These are phyloP conservation scores for Ceratothoa steindachneri DNA, from an alignment of 2,888 invertebrate genomes.

Conservation along the genomic window DNA sequence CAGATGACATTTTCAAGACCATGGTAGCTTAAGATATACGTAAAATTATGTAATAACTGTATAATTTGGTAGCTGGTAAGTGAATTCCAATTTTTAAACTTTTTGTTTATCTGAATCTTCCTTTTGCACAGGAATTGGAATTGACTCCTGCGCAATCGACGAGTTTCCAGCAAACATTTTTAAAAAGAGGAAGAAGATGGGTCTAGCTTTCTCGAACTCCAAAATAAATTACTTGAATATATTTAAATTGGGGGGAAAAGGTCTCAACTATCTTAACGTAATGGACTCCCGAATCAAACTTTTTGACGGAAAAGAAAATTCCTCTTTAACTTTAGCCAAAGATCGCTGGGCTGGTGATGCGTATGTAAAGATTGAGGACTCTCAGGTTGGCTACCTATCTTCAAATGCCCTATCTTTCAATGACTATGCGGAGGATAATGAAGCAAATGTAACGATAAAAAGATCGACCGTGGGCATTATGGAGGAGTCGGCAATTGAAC, in stretches of 20 bases:
- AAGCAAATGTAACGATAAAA: not conserved
- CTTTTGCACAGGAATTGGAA: not conserved
- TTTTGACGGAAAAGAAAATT: not conserved
- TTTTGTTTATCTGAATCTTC: no score
- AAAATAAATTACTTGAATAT: not conserved
- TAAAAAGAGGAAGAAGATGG: not conserved
- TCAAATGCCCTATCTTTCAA: not conserved
- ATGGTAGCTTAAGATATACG: no score
- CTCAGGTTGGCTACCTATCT: not conserved
- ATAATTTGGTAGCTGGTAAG: no score
- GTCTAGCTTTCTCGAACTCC: not conserved
- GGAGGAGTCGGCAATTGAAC: not conserved
- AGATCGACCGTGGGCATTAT: not conserved
- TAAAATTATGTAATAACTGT: no score
- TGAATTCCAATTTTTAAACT: no score
- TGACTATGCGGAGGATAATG: not conserved
- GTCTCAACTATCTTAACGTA: not conserved
- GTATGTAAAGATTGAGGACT: not conserved
- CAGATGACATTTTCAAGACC: no score
- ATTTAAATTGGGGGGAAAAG: not conserved
- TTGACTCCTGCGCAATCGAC: not conserved
- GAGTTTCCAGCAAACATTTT: not conserved
- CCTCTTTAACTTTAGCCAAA: not conserved
- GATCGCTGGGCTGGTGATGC: not conserved
- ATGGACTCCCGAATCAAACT: not conserved